Conservation (phyloP, 2,797 vertebrate species). For the Botia almorhae region DNA sequence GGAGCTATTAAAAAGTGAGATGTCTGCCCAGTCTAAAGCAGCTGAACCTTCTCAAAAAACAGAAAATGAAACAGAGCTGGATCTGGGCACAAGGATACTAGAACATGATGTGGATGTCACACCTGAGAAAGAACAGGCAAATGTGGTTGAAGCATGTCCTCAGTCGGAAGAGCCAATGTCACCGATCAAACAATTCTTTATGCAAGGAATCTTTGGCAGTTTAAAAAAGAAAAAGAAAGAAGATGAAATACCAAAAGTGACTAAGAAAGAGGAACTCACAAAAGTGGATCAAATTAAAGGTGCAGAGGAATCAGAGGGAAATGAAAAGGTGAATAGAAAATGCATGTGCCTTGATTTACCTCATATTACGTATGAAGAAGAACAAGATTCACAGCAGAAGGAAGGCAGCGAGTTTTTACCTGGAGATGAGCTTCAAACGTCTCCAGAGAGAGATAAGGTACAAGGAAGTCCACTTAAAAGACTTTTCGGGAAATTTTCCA, state of each 20-base stretch:
- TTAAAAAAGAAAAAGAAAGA: conserved; percentile 88
- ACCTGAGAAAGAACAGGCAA: conserved; percentile 14
- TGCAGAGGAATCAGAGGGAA: conserved; percentile 59
- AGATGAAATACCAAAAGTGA: conserved; percentile 71
- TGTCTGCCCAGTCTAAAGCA: conserved; percentile 61
- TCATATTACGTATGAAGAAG: conserved; percentile 48
- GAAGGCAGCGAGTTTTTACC: conserved; percentile 57
- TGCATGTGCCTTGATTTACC: conserved; percentile 54
- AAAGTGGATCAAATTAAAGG: conserved; percentile 61
- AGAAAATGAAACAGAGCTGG: conserved; percentile 53
- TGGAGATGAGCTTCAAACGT: conserved; percentile 75
- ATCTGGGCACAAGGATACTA: conserved; percentile 49
- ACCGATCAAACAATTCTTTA: conserved; percentile 89
- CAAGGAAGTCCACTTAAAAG: conserved; percentile 90
- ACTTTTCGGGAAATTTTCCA: conserved; percentile 86
- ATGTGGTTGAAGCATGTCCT: conserved; percentile 64
- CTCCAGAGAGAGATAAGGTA: conserved; percentile 82
- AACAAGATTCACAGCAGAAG: conserved; percentile 45
- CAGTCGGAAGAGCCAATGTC: conserved; percentile 76
- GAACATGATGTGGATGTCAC: too few species aligned
- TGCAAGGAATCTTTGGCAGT: conserved; percentile 85
- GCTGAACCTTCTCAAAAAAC: conserved; percentile 61
- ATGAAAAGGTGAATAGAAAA: conserved; percentile 49
- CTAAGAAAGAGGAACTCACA: conserved; percentile 41
- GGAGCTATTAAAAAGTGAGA: conserved; percentile 66